Percentiles rank a stretch among this genome's conserved stretches.
Evolutionary conservation across 2,797 vertebrate species (phyloP).

Genomic region (Sternarchorhynchus goeldii): DNA sequence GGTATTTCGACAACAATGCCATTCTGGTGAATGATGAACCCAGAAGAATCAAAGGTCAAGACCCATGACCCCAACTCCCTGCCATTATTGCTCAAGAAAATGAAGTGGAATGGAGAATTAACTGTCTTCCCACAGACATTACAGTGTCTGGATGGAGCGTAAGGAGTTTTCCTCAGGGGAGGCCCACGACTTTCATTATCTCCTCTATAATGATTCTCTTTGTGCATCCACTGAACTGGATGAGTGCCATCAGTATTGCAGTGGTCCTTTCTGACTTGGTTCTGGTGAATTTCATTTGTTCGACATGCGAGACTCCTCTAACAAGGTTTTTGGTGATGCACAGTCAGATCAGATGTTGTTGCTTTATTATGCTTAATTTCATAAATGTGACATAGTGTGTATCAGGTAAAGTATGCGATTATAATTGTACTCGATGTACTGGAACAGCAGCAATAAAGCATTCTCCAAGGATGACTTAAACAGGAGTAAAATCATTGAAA

Average conservation of each 20-base stretch:
- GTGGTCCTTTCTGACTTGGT: slow-evolving; percentile 8
- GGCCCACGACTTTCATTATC: slow-evolving; percentile 37
- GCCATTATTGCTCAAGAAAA: slow-evolving; percentile 31
- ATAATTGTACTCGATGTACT: too few relatives aligned
- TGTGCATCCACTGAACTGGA: slow-evolving; percentile 52
- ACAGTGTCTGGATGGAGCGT: slow-evolving; percentile 16
- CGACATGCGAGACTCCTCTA: slow-evolving; percentile 2
- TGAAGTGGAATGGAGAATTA: slow-evolving; percentile 18
- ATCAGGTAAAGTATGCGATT: too few relatives aligned
- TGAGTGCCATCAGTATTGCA: slow-evolving; percentile 48
- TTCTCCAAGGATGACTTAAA: too few relatives aligned
- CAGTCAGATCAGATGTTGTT: background rate
- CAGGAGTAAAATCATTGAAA: too few relatives aligned
- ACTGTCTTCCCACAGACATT: slow-evolving; percentile 29
- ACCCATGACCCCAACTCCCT: background rate
- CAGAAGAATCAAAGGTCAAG: slow-evolving; percentile 32
- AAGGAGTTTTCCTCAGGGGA: slow-evolving; percentile 35
- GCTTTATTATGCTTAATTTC: background rate
- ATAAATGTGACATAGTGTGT: background rate
- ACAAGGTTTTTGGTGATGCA: background rate
- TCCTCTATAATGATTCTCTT: slow-evolving; percentile 49
- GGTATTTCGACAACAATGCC: slow-evolving; percentile 49
- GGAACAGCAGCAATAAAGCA: too few relatives aligned
- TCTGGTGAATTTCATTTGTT: slow-evolving; percentile 10
- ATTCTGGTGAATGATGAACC: slow-evolving; percentile 50